phyloP scores from a whole-genome alignment of 2,797 vertebrate species.

The Eospalax fontanierii region DNA sequence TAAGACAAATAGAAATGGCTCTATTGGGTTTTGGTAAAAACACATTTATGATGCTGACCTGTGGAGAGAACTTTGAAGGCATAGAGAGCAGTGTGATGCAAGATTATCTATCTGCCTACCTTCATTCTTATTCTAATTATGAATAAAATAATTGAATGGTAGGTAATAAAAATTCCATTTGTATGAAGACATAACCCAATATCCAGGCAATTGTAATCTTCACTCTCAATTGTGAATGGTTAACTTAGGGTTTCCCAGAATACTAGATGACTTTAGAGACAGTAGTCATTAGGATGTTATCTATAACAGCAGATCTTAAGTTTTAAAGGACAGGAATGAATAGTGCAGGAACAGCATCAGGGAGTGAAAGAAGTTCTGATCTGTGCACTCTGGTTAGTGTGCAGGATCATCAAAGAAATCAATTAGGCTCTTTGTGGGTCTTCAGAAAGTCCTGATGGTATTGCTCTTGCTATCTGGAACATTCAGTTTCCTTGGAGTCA shows the following conservation, averaged over 20 bases:
- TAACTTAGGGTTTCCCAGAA: background rate
- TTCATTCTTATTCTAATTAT: slow-evolving; percentile 18
- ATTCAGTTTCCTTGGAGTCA: background rate
- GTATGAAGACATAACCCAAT: background rate
- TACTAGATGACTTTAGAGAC: background rate
- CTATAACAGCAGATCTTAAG: background rate
- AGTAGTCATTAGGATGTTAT: background rate
- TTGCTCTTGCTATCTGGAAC: background rate
- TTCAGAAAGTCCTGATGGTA: background rate
- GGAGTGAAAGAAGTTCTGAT: too few relatives aligned
- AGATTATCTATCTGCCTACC: too few relatives aligned
- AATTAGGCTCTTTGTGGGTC: background rate
- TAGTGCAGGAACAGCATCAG: background rate
- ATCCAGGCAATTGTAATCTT: background rate
- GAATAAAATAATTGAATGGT: background rate
- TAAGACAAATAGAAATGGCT: too few relatives aligned
- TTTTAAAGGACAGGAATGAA: background rate
- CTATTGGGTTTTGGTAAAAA: too few relatives aligned
- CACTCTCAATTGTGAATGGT: background rate
- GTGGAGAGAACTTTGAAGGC: too few relatives aligned
- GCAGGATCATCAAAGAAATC: background rate
- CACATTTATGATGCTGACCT: too few relatives aligned
- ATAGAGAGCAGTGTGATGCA: too few relatives aligned
- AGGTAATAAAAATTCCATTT: slow-evolving; percentile 19
- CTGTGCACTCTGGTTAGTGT: too few relatives aligned